phyloP scores from a whole-genome alignment of 2,888 invertebrate species.

The Ornithoptera alexandrae region DNA sequence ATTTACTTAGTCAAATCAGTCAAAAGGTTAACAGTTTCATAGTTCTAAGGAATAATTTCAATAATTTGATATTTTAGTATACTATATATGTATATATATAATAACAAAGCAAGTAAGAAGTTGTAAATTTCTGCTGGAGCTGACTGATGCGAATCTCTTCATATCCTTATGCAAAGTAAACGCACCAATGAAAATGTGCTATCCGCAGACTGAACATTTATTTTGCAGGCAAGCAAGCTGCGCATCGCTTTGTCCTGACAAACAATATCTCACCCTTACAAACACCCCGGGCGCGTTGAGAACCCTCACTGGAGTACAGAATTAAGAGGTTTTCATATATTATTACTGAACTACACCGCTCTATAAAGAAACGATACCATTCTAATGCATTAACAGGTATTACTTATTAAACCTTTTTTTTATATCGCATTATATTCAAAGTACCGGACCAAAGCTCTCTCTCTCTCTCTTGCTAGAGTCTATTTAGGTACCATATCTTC shows the following conservation, averaged over 20 bases:
- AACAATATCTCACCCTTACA: slow-evolving; percentile 24
- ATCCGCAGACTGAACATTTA: slow-evolving; percentile 20
- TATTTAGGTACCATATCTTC: no score
- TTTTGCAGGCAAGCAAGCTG: slow-evolving; percentile 17
- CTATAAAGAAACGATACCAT: background rate
- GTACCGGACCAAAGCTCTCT: no score
- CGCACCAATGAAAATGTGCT: slow-evolving; percentile 15
- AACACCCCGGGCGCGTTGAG: slow-evolving; percentile 18
- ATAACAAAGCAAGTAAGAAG: no score
- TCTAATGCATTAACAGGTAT: background rate
- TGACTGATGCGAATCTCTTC: background rate
- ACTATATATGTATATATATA: no score
- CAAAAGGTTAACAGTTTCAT: no score
- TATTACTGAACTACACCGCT: slow-evolving; percentile 4
- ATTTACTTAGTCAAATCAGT: no score
- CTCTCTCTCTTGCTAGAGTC: no score
- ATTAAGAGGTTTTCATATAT: slow-evolving; percentile 25
- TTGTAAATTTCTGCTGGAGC: background rate
- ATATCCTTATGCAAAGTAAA: slow-evolving; percentile 11
- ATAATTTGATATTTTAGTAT: no score
- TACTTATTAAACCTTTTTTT: background rate
- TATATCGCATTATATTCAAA: background rate
- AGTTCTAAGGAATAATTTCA: no score
- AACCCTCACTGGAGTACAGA: slow-evolving; percentile 20
- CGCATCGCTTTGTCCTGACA: slow-evolving; percentile 21